Percentiles rank a stretch among this genome's conserved stretches.
Evolutionary conservation across 2,888 invertebrate species (phyloP).

Genomic region (Encarsia formosa): DNA sequence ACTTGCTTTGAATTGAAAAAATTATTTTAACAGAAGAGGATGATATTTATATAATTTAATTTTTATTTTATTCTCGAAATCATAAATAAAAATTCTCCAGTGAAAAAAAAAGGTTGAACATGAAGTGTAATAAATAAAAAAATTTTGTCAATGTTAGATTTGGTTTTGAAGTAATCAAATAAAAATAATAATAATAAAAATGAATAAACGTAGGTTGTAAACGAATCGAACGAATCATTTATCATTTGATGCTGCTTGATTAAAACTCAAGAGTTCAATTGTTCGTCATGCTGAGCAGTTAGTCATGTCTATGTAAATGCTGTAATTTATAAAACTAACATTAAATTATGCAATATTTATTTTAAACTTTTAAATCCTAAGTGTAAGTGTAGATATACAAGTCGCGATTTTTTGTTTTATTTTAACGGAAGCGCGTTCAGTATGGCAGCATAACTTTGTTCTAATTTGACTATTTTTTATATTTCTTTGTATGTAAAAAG

Average conservation of each 20-base stretch:
- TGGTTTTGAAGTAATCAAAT: too few relatives aligned
- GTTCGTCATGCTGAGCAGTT: conserved; percentile 15
- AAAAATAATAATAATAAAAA: too few relatives aligned
- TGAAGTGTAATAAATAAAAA: too few relatives aligned
- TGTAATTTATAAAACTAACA: conserved; percentile 33
- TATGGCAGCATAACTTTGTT: conserved; percentile 27
- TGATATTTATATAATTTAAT: too few relatives aligned
- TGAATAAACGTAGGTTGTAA: too few relatives aligned
- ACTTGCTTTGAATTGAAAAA: too few relatives aligned
- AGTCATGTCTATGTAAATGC: conserved; percentile 33
- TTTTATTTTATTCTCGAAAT: too few relatives aligned
- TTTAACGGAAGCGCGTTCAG: conserved; percentile 26
- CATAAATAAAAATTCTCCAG: too few relatives aligned
- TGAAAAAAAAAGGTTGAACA: too few relatives aligned
- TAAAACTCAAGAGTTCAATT: conserved; percentile 12
- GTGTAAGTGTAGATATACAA: conserved; percentile 16
- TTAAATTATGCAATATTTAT: conserved; percentile 28
- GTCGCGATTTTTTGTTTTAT: conserved; percentile 14
- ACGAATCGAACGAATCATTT: too few relatives aligned
- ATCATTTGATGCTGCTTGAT: neutral
- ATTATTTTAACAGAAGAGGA: too few relatives aligned
- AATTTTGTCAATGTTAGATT: too few relatives aligned
- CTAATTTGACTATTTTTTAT: conserved; percentile 17
- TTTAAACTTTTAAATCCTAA: conserved; percentile 32
- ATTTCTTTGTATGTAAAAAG: conserved; percentile 6